Conservation (phyloP, 2,113 vertebrate species). For the Muntiacus muntjak region DNA sequence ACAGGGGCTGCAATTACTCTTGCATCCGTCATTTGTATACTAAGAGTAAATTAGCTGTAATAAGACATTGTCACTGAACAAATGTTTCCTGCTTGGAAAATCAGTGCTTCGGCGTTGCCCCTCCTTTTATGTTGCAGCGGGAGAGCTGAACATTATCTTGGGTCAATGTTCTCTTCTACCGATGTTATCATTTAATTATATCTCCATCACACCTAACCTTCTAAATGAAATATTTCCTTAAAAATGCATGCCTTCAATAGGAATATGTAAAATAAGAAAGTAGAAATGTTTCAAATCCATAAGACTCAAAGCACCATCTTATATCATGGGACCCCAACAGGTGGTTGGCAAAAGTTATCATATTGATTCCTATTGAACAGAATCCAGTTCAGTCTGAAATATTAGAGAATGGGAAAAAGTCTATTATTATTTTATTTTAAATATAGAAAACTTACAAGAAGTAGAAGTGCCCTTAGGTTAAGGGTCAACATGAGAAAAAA, state of each 20-base stretch:
- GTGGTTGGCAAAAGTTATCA: neutral
- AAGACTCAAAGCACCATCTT: neutral
- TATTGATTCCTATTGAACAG: neutral
- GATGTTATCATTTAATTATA: constrained; percentile 28
- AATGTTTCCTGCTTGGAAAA: constrained; percentile 51
- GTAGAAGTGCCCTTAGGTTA: neutral
- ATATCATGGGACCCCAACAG: neutral
- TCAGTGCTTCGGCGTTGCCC: neutral
- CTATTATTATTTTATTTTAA: neutral
- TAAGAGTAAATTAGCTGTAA: constrained; percentile 54
- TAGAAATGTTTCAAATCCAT: constrained; percentile 3
- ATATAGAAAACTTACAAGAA: neutral
- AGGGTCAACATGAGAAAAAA: constrained; percentile 28
- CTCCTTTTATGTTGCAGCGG: neutral
- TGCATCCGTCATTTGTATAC: constrained; percentile 38
- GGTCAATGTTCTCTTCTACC: neutral
- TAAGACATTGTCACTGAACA: constrained; percentile 54
- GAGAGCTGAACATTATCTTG: neutral
- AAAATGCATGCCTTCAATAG: neutral
- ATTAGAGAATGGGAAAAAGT: neutral
- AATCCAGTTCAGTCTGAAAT: neutral
- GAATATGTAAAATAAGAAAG: neutral
- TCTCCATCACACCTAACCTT: neutral
- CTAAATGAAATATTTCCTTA: neutral
- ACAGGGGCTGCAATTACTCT: constrained; percentile 37